A percentile compares a stretch with the other conserved stretches of the same genome.
Evolutionary conservation across 2,113 vertebrate species (phyloP).

Genomic region (Atherinomorus stipes): DNA sequence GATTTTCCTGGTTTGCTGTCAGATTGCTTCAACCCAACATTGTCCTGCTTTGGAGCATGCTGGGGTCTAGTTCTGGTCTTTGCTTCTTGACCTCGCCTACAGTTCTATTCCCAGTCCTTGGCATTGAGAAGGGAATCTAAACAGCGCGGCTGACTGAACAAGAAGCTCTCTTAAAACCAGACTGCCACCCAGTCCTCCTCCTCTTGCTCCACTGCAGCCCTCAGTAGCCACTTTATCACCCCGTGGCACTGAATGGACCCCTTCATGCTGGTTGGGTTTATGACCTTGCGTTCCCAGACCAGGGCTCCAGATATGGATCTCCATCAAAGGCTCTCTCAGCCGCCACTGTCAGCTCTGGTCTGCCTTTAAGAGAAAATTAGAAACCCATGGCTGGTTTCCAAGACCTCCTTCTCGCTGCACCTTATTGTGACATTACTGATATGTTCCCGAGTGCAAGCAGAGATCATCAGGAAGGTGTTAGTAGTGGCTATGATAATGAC

Average conservation of each 20-base stretch:
- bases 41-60: slow-evolving; percentile 14
- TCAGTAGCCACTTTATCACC: slow-evolving; percentile 65
- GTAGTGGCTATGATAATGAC: slow-evolving; percentile 46
- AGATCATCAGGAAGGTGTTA: slow-evolving; percentile 30
- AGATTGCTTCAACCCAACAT: slow-evolving; percentile 39
- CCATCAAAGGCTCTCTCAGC: slow-evolving; percentile 76
- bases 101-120: slow-evolving; percentile 70
- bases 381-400: slow-evolving; percentile 30
- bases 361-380: slow-evolving; percentile 56
- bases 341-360: slow-evolving; percentile 66
- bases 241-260: slow-evolving; percentile 73
- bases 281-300: slow-evolving; percentile 68
- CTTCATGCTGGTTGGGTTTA: slow-evolving; percentile 79
- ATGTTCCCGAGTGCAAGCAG: slow-evolving; percentile 21
- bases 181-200: slow-evolving; percentile 49
- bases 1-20: slow-evolving; percentile 43
- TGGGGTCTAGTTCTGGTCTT: slow-evolving; percentile 24
- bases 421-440: slow-evolving; percentile 10
- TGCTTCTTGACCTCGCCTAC: slow-evolving; percentile 42
- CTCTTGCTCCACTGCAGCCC: slow-evolving; percentile 35
- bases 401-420: slow-evolving; percentile 15
- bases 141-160: slow-evolving; percentile 75
- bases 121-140: slow-evolving; percentile 81
- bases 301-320: slow-evolving; percentile 72
- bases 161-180: slow-evolving; percentile 75